Base-by-base conservation (phyloP, 2,888 invertebrate species). In the Allygus modestus region DNA sequence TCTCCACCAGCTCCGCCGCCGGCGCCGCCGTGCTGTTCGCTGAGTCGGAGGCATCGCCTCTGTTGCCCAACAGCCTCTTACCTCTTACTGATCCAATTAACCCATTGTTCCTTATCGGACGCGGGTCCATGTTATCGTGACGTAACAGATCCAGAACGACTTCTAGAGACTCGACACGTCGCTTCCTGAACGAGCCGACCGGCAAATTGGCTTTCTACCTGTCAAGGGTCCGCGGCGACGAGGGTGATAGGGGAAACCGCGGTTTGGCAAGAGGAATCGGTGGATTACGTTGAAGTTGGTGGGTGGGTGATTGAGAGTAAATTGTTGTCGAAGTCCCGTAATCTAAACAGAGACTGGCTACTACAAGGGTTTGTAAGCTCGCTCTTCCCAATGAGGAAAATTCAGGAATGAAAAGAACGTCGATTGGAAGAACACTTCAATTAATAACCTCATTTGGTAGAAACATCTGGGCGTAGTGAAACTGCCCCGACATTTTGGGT, bases 81-180 rank as follows among this genome's bases (percentile, higher is more conserved):
- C 69, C 69, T 15, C n/a, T 33, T 23, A 20, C 51, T 51, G 77
- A 15, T 4, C 77, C 77, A 77, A 77, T 77, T 77, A 77, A 43
- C 77, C 77, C 77, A 46, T 77, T 77, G 77, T 77, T 77, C 46
- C 77, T 46, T 77, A 77, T 77, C 77, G 26, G 26, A 5, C 65
- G 65, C 23, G 65, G 28, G 28, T 37, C 28, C 5, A 7, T 73
- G 43, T 69, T n/a, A 37, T 37, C 23, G 33, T 73, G 73, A 73
- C 73, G 73, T 15, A 73, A 73, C 41, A 65, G 54, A 51, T 51
- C 51, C 33, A 58, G 51, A 17, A n/a, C n/a, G n/a, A n/a, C n/a
- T n/a, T 46, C 46, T 7, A 7, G 46, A 17, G 46, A 1, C 46
- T 20, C 23, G 17, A 58, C 65, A 65, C 65, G 54, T 54, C 54